These are phyloP conservation scores for Idaea aversata DNA, from an alignment of 2,888 invertebrate genomes.

Conservation along the genomic window DNA sequence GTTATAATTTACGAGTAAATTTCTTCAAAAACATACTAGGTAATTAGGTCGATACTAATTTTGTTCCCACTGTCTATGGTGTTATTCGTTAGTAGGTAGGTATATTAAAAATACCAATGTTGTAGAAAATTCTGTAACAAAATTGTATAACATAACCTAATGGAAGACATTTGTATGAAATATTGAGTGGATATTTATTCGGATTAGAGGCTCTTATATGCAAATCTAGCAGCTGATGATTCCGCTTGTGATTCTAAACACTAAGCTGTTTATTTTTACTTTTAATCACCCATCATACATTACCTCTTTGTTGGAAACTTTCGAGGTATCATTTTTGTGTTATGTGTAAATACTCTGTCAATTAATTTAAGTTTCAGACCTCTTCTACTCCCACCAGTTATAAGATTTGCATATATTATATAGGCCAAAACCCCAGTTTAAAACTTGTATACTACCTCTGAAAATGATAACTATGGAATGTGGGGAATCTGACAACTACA, in stretches of 20 bases:
- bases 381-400: background rate
- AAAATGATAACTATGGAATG: constrained; percentile 37
- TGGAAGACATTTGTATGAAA: constrained; percentile 72
- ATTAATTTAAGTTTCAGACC: background rate
- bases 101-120: constrained; percentile 4
- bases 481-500: constrained; percentile 53
- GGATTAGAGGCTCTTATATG: background rate
- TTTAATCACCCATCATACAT: too few species aligned
- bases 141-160: constrained; percentile 62
- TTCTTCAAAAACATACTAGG: constrained; percentile 56
- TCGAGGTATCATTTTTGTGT: too few species aligned
- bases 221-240: background rate
- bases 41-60: constrained; percentile 55
- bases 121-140: constrained; percentile 32
- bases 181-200: constrained; percentile 34
- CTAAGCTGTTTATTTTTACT: too few species aligned
- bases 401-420: background rate
- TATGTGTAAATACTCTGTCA: too few species aligned
- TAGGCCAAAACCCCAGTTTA: constrained; percentile 22
- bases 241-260: too few species aligned
- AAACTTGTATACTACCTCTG: constrained; percentile 26
- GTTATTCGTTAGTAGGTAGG: constrained; percentile 15
- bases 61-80: constrained; percentile 65
- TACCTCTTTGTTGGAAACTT: too few species aligned
- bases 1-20: constrained; percentile 44